A percentile compares a stretch with the other conserved stretches of the same genome.
These are phyloP conservation scores for Melozone crissalis DNA, from an alignment of 2,113 vertebrate species.

Conservation along the genomic window DNA sequence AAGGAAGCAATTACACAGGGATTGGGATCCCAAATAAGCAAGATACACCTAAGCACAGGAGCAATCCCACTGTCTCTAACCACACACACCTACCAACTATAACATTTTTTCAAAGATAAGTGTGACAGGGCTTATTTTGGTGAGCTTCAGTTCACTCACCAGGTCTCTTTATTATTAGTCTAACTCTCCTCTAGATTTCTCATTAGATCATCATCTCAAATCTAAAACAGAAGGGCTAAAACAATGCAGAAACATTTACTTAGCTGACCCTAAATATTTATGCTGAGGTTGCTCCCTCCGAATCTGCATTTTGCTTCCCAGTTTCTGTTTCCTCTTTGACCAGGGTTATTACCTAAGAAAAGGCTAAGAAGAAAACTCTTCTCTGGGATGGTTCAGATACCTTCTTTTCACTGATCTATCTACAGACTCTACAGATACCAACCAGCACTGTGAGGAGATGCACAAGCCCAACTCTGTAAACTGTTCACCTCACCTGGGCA, in stretches of 20 bases:
- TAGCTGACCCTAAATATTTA: not conserved
- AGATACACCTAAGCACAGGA: not conserved
- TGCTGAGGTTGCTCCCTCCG: not conserved
- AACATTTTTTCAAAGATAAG: not conserved
- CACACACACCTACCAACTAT: not conserved
- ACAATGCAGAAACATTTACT: not conserved
- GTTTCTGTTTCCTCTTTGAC: not conserved
- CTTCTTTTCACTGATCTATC: not conserved
- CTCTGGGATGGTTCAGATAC: not conserved
- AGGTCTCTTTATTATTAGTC: not conserved
- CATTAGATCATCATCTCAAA: not conserved
- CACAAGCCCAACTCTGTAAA: not conserved
- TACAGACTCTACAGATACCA: not conserved
- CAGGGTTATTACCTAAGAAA: not conserved
- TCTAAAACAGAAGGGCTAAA: not conserved
- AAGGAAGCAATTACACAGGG: not conserved
- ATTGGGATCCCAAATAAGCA: not conserved
- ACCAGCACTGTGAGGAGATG: not conserved
- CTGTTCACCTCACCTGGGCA: not conserved
- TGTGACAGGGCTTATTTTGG: not conserved
- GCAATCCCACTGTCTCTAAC: not conserved
- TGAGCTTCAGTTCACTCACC: not conserved
- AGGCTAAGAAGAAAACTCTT: not conserved
- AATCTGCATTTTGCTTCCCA: not conserved
- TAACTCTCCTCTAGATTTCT: not conserved